phyloP scores from a whole-genome alignment of 1,140 invertebrate species.

The Stegodyphus dumicola region DNA sequence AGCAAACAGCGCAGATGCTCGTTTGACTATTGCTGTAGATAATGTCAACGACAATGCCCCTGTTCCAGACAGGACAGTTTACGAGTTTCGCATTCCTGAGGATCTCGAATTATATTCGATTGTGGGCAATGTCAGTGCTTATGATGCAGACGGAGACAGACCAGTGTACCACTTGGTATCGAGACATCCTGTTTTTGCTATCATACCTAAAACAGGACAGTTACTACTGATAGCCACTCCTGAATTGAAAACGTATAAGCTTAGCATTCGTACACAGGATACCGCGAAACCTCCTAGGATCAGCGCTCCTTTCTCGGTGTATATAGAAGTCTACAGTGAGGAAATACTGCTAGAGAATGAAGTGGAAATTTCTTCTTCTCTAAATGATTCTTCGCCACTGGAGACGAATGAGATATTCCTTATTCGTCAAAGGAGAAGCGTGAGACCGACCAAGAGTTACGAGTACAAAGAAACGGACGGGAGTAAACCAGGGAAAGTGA shows the following conservation, averaged over 20 bases:
- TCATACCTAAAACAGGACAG: constrained; percentile 92
- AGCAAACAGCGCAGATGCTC: constrained; percentile 79
- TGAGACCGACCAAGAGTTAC: constrained; percentile 89
- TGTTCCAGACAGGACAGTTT: constrained; percentile 80
- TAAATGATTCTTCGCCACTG: not conserved
- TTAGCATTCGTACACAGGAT: constrained; percentile 84
- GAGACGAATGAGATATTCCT: not conserved
- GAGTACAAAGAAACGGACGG: constrained; percentile 93
- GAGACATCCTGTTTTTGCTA: constrained; percentile 81
- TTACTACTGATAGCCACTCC: constrained; percentile 78
- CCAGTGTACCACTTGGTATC: constrained; percentile 84
- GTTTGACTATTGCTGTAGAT: constrained; percentile 78
- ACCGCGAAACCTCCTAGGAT: constrained; percentile 77
- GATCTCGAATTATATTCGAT: constrained; percentile 78
- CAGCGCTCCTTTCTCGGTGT: constrained; percentile 44
- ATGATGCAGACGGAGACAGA: constrained; percentile 87
- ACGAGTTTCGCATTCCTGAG: constrained; percentile 79
- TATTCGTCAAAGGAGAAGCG: constrained; percentile 73
- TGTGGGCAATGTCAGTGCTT: constrained; percentile 83
- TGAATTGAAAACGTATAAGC: constrained; percentile 60
- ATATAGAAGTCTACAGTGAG: constrained; percentile 53
- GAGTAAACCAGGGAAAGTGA: constrained; percentile 84
- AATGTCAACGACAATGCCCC: constrained; percentile 94
- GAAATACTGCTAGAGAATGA: constrained; percentile 18
- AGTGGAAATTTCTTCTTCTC: not conserved